Evolutionary conservation across 2,888 invertebrate species (phyloP), one percentile per base, ranked within the genome.

Genomic region (Gortyna flavago): DNA sequence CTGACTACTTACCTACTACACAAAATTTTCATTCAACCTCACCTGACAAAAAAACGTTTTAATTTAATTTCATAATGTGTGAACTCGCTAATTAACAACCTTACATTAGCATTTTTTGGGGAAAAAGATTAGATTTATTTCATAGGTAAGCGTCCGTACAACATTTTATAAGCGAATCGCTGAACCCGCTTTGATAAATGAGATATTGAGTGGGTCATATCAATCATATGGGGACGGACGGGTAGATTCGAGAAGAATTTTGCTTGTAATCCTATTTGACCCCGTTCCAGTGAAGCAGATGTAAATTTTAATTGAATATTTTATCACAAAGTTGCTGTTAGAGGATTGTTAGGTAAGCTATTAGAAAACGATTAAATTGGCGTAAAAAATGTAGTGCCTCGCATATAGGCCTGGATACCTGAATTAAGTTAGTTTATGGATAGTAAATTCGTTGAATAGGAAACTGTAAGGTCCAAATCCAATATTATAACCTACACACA

Each of bases 191-290:
- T 81, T 88, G 89, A 89, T 89, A 89, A 89, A 88, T 79, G 89
- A 80, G 84, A 62, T 83, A 88, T 89, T 84, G 80, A 89, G 86
- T 86, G 81, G 84, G 72, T 79, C 77, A 79, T 86, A 89, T 89
- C 89, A 86, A 88, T 89, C 89, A 86, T 81, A 72, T 71, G 54
- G 11, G 76, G 75, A 75, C 66, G 69, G 77, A 70, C 59, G 81
- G 77, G 80, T 77, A 72, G 72, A 88, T 86, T 74, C 38, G 32
- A 86, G 89, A 89, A 88, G 83, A 88, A 88, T 88, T 88, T 89
- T 72, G 66, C 72, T 71, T 80, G 66, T 87, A 85, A 87, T 85
- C 76, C 84, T 41, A 44, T 77, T 80, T 73, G 81, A 83, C 79
- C 86, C 81, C 64, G 32, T 80, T 88, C 21, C 64, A 73, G n/a